phyloP scores from a whole-genome alignment of 2,113 vertebrate species.

The Phoenicopterus ruber region DNA sequence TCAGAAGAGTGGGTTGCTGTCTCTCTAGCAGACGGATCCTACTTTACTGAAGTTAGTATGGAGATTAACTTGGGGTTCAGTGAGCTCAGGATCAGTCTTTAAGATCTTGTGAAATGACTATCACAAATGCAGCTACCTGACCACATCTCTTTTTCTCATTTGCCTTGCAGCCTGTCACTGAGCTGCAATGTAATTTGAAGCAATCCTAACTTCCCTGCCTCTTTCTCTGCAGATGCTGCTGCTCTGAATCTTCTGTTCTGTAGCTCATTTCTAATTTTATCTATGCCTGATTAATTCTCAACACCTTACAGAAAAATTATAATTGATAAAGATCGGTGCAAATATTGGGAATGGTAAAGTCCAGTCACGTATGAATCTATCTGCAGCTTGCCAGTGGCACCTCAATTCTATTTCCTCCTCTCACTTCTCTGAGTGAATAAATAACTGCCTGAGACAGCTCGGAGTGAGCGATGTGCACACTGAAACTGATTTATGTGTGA shows the following conservation, averaged over 20 bases:
- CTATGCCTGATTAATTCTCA: neutral
- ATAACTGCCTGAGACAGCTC: constrained; percentile 52
- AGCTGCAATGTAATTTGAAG: neutral
- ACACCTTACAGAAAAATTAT: neutral
- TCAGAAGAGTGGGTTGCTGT: neutral
- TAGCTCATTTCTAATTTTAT: constrained; percentile 3
- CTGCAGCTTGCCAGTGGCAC: constrained; percentile 25
- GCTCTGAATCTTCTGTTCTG: neutral
- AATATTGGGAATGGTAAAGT: neutral
- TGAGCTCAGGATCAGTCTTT: neutral
- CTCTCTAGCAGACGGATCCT: neutral
- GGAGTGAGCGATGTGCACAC: constrained; percentile 11
- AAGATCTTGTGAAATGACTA: neutral
- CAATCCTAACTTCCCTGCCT: neutral
- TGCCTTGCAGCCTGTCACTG: neutral
- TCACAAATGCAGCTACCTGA: neutral
- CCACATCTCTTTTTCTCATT: neutral
- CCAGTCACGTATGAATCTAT: constrained; percentile 11
- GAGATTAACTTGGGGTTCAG: neutral
- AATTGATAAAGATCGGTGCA: constrained; percentile 17
- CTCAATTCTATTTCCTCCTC: constrained; percentile 24
- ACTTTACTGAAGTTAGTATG: neutral
- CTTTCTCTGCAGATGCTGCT: neutral
- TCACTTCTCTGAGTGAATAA: constrained; percentile 48
- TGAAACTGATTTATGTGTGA: constrained; percentile 58